Evolutionary conservation across 2,888 invertebrate genomes (phyloP).

Genomic region (Tridacna gigas): DNA sequence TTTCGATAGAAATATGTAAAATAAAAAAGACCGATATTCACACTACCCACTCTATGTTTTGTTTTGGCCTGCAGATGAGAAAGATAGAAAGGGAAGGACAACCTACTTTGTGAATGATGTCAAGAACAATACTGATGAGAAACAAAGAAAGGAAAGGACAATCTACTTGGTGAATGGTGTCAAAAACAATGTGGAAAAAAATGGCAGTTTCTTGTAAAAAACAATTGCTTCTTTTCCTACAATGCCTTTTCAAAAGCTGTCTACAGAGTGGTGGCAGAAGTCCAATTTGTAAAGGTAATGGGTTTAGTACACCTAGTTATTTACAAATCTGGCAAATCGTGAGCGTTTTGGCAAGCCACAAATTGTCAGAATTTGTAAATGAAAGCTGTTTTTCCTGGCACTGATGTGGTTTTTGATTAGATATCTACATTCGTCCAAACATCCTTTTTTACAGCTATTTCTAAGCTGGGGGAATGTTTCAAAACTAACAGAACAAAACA

Average conservation of each 20-base stretch:
- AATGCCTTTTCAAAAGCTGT: not conserved
- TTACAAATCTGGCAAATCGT: constrained; percentile 12
- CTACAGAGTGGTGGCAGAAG: no score
- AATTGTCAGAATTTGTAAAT: constrained; percentile 26
- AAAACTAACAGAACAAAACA: no score
- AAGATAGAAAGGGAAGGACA: not conserved
- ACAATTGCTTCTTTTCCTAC: not conserved
- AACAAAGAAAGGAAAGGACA: not conserved
- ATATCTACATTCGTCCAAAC: not conserved
- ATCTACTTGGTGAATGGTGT: no score
- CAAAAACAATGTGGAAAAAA: constrained; percentile 3
- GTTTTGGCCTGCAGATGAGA: no score
- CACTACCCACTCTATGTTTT: not conserved
- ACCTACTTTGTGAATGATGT: no score
- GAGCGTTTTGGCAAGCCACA: constrained; percentile 12
- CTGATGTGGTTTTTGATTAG: not conserved
- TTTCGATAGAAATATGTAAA: no score
- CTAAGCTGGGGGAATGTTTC: not conserved
- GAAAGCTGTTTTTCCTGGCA: constrained; percentile 8
- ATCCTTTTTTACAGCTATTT: not conserved
- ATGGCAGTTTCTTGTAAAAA: not conserved
- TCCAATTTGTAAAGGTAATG: not conserved
- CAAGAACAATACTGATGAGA: no score
- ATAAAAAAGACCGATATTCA: not conserved
- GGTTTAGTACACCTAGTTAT: constrained; percentile 1